A percentile compares a stretch with the other conserved stretches of the same genome.
Evolutionary conservation across 2,888 invertebrate species (phyloP).

Genomic region (Polyommatus iphigenia): DNA sequence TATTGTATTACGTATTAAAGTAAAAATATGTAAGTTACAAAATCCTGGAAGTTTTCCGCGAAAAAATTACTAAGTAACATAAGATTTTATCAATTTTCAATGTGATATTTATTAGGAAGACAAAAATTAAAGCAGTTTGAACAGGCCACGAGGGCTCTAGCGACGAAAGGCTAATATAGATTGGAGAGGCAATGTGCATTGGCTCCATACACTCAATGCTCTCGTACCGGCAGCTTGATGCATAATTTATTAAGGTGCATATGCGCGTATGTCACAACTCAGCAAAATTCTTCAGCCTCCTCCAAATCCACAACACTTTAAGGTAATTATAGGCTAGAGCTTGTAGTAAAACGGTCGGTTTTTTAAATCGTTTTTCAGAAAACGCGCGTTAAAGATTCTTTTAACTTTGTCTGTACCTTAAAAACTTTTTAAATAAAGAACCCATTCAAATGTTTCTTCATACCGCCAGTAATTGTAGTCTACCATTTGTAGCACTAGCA

Average conservation of each 20-base stretch:
- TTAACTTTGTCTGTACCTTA: no score
- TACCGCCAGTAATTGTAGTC: no score
- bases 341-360: no score
- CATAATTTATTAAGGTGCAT: slow-evolving; percentile 43
- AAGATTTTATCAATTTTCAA: slow-evolving; percentile 8
- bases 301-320: slow-evolving; percentile 6
- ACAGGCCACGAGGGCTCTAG: slow-evolving; percentile 40
- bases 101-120: slow-evolving; percentile 28
- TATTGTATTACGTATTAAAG: not conserved
- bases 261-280: slow-evolving; percentile 41
- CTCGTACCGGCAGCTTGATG: slow-evolving; percentile 40
- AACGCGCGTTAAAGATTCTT: no score
- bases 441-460: no score
- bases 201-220: slow-evolving; percentile 44
- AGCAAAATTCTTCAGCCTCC: slow-evolving; percentile 36
- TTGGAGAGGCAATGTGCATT: slow-evolving; percentile 43
- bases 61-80: not conserved
- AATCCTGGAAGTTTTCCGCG: not conserved
- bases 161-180: slow-evolving; percentile 43
- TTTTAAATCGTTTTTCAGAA: no score
- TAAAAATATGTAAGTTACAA: not conserved
- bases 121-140: slow-evolving; percentile 42
- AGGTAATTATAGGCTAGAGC: not conserved
- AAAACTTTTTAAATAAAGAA: no score
- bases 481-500: no score